These are phyloP conservation scores for Aquatica leii DNA, from an alignment of 2,888 invertebrate species.

Conservation along the genomic window DNA sequence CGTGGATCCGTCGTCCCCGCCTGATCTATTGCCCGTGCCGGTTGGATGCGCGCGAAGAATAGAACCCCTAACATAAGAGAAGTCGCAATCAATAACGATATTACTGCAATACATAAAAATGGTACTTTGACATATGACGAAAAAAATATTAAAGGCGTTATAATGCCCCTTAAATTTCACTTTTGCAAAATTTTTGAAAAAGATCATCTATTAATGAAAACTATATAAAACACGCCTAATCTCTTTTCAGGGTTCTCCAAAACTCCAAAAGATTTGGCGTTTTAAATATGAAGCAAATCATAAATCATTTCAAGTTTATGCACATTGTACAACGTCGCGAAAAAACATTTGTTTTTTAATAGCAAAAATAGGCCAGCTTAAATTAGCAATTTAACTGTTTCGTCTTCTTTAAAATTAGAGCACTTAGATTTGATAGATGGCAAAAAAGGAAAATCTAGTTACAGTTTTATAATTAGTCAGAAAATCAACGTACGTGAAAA, in stretches of 20 bases:
- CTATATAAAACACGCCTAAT: conserved; percentile 22
- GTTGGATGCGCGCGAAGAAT: too few relatives aligned
- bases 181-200: conserved; percentile 36
- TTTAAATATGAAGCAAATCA: conserved; percentile 42
- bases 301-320: conserved; percentile 44
- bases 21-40: too few relatives aligned
- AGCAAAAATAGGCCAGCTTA: conserved; percentile 42
- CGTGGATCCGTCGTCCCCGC: too few relatives aligned
- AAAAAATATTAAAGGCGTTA: conserved; percentile 10
- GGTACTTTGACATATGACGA: too few relatives aligned
- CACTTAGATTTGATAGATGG: too few relatives aligned
- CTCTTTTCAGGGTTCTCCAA: conserved; percentile 42
- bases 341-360: conserved; percentile 46
- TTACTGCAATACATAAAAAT: conserved; percentile 12
- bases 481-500: conserved; percentile 22
- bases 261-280: conserved; percentile 41
- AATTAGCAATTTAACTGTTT: conserved; percentile 38
- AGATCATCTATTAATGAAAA: conserved; percentile 19
- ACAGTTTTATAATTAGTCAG: conserved; percentile 4
- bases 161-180: conserved; percentile 34
- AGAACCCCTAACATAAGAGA: too few relatives aligned
- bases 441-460: too few relatives aligned
- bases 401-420: background rate
- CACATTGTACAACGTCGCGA: conserved; percentile 19
- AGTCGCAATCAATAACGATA: conserved; percentile 20